Conservation (phyloP, 2,888 invertebrate species). For the Diadromus collaris region DNA sequence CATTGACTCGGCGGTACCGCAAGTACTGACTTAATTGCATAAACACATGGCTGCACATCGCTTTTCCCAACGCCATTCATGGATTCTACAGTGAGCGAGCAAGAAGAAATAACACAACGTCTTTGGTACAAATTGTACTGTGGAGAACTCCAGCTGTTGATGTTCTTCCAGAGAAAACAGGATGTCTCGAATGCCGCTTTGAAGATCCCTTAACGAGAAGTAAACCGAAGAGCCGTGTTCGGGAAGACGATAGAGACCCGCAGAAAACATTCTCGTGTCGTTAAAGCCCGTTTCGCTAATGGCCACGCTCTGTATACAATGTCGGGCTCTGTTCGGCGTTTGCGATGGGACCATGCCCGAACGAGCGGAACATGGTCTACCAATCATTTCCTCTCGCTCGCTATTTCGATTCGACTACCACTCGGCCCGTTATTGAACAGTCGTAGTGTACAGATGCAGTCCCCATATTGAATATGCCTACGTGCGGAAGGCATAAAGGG, state of each 20-base stretch:
- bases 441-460: not conserved
- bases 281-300: constrained; percentile 38
- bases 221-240: constrained; percentile 27
- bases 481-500: not conserved
- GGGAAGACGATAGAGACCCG: not conserved
- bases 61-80: too few relatives aligned
- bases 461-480: not conserved
- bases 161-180: constrained; percentile 11
- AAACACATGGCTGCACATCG: too few relatives aligned
- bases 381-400: constrained; percentile 8
- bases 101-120: not conserved
- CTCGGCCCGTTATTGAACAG: not conserved
- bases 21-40: too few relatives aligned
- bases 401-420: constrained; percentile 6
- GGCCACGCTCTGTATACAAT: not conserved
- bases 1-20: too few relatives aligned
- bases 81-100: too few relatives aligned
- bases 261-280: constrained; percentile 32
- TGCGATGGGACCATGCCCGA: constrained; percentile 17
- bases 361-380: constrained; percentile 21
- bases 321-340: not conserved
- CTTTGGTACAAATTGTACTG: not conserved
- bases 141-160: not conserved
- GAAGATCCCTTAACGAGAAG: constrained; percentile 45
- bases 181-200: constrained; percentile 36